These are phyloP conservation scores for Anomalospiza imberbis DNA, from an alignment of 2,797 vertebrate genomes.

Conservation along the genomic window DNA sequence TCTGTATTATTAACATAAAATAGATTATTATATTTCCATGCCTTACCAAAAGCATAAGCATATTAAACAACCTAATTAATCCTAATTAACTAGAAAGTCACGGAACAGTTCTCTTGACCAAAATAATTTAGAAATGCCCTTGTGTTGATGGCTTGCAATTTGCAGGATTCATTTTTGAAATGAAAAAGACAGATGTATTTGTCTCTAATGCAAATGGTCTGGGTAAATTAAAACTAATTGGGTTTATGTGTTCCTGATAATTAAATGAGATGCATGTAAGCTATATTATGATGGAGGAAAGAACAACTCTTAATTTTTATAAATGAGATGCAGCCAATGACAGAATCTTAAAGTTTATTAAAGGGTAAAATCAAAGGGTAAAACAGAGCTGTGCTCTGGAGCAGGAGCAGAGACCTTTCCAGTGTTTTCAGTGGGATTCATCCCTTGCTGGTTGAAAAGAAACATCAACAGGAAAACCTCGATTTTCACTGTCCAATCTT, in stretches of 20 bases:
- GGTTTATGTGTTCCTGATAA: slow-evolving; percentile 36
- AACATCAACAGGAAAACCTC: neutral
- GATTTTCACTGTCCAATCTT: neutral
- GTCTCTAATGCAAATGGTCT: slow-evolving; percentile 1
- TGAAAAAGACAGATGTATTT: slow-evolving; percentile 12
- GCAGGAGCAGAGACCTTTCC: neutral
- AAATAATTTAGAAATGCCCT: slow-evolving; percentile 34
- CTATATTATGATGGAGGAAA: neutral
- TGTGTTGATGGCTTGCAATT: slow-evolving; percentile 13
- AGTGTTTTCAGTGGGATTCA: neutral
- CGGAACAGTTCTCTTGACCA: neutral
- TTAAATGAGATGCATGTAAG: slow-evolving; percentile 22
- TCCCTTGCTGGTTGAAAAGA: neutral
- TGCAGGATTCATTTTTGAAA: slow-evolving; percentile 37
- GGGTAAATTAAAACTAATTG: slow-evolving; percentile 34
- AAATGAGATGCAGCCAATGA: neutral
- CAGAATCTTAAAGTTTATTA: neutral
- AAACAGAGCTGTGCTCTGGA: neutral
- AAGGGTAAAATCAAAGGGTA: neutral
- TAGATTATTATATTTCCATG: slow-evolving; percentile 4
- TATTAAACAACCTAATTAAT: slow-evolving; percentile 33
- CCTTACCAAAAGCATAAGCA: neutral
- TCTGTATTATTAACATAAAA: neutral
- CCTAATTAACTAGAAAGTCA: slow-evolving; percentile 44
- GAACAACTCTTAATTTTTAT: slow-evolving; percentile 25